A percentile compares a stretch with the other conserved stretches of the same genome.
phyloP scores from a whole-genome alignment of 2,888 invertebrate species.

The Cheilosia vernalis region DNA sequence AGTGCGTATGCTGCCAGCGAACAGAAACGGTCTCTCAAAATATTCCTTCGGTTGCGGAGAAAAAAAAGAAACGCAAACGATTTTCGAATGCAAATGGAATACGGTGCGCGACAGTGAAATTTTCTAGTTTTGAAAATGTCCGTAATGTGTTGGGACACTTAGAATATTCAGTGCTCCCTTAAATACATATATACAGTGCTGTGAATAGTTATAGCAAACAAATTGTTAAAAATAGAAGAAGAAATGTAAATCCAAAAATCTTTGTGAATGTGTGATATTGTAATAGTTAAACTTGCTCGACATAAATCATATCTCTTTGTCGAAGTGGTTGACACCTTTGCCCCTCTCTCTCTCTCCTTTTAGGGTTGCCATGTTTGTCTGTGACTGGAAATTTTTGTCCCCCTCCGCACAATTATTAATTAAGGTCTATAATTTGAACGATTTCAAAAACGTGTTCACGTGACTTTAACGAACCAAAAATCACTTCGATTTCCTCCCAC shows the following conservation, averaged over 20 bases:
- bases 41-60: constrained; percentile 38
- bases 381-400: neutral
- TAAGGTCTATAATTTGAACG: no score
- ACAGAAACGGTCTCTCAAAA: constrained; percentile 61
- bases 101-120: constrained; percentile 61
- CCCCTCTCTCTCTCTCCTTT: neutral
- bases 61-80: constrained; percentile 2
- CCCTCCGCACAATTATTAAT: no score
- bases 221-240: constrained; percentile 10
- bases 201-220: constrained; percentile 11
- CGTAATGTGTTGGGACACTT: constrained; percentile 50
- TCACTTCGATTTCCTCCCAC: neutral
- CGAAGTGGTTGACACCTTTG: constrained; percentile 41
- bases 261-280: constrained; percentile 30
- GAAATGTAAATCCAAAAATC: constrained; percentile 53
- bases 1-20: constrained; percentile 72
- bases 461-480: constrained; percentile 26
- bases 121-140: constrained; percentile 31
- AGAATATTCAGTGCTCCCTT: neutral
- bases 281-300: constrained; percentile 46
- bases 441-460: constrained; percentile 18
- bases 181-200: constrained; percentile 23
- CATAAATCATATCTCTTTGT: constrained; percentile 1
- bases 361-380: constrained; percentile 3
- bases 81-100: constrained; percentile 49